These are phyloP conservation scores for Trinectes maculatus DNA, from an alignment of 2,113 vertebrate genomes.

Conservation along the genomic window DNA sequence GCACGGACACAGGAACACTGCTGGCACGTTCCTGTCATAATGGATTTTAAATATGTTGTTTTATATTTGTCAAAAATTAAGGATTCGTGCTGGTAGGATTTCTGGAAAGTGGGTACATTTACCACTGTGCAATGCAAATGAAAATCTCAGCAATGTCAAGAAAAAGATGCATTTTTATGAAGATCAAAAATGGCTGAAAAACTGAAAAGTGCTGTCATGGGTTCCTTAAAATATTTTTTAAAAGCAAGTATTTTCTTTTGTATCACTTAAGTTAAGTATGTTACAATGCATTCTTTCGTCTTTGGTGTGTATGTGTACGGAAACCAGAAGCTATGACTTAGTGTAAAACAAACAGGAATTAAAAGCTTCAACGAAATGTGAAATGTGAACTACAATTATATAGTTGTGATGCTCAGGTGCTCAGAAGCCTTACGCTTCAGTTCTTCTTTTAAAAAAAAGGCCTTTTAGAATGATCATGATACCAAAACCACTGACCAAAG, in stretches of 20 bases:
- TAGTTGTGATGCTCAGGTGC: conserved; percentile 9
- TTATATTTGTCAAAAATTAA: too few species aligned
- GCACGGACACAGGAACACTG: too few species aligned
- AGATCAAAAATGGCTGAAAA: too few species aligned
- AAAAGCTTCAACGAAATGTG: neutral
- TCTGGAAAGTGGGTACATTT: too few species aligned
- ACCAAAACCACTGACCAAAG: conserved; percentile 1
- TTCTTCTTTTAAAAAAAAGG: conserved; percentile 3
- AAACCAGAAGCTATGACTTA: neutral
- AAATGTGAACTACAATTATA: neutral
- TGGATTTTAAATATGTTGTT: neutral
- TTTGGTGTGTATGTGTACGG: conserved; percentile 49
- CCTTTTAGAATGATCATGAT: conserved; percentile 10
- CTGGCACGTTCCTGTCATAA: too few species aligned
- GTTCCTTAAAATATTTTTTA: neutral
- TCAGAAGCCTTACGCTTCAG: neutral
- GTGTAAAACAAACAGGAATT: neutral
- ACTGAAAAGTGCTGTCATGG: conserved; percentile 1
- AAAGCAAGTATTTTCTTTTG: neutral
- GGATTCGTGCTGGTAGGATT: too few species aligned
- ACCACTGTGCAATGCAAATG: too few species aligned
- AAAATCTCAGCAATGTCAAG: conserved; percentile 4
- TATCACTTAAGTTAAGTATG: neutral
- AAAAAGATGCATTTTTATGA: conserved; percentile 2
- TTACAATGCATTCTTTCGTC: conserved; percentile 22